Percentiles rank a stretch among this genome's conserved stretches.
phyloP scores from a whole-genome alignment of 2,113 vertebrate genomes.

The Pangasianodon hypophthalmus region DNA sequence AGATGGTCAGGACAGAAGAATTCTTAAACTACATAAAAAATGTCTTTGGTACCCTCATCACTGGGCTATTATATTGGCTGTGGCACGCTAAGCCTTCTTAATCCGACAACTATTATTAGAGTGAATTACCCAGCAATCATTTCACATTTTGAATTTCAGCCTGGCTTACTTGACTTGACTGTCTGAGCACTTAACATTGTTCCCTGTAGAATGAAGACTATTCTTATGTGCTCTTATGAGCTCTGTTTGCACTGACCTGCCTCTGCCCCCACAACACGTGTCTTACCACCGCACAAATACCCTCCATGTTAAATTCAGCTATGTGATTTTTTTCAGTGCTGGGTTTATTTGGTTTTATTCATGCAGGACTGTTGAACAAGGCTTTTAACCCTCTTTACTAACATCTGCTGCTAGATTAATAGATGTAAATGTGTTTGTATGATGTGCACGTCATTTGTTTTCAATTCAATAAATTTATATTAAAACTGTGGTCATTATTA shows the following conservation, averaged over 20 bases:
- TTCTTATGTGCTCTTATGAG: neutral
- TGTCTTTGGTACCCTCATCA: slow-evolving; percentile 16
- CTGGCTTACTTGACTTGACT: slow-evolving; percentile 24
- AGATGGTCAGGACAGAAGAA: neutral
- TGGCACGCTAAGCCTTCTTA: slow-evolving; percentile 8
- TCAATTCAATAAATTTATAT: neutral
- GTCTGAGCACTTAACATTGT: slow-evolving; percentile 31
- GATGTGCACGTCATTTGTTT: too few species aligned
- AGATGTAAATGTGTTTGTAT: too few species aligned
- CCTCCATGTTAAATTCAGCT: neutral
- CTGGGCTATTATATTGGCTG: neutral
- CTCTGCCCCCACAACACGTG: neutral
- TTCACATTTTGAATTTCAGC: slow-evolving; percentile 34
- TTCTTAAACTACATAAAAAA: neutral
- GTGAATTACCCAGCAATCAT: slow-evolving; percentile 39
- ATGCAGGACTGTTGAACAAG: neutral
- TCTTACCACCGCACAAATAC: neutral
- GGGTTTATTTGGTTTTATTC: neutral
- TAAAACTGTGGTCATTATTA: neutral
- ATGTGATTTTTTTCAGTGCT: neutral
- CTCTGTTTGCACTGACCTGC: slow-evolving; percentile 1
- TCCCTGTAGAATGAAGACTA: slow-evolving; percentile 19
- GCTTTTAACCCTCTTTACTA: neutral
- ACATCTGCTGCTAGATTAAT: too few species aligned
- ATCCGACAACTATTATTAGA: slow-evolving; percentile 30